Evolutionary conservation across 2,797 vertebrate species (phyloP), one percentile per base, ranked within the genome.

Genomic region (Coregonus suidteri): DNA sequence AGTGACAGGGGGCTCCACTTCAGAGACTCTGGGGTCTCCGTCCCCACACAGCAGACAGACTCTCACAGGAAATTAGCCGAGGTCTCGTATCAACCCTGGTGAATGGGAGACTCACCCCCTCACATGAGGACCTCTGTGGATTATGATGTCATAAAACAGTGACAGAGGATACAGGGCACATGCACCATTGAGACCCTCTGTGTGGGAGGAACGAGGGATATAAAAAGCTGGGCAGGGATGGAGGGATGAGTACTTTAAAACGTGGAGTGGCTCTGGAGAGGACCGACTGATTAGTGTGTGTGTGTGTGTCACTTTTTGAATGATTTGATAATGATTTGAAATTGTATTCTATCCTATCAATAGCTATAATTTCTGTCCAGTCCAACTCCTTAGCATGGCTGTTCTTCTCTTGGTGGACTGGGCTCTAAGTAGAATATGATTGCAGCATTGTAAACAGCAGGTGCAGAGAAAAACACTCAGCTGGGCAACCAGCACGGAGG

Each of bases 11-110:
- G 59, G 59, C 59, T 62, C 20, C 59, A 79, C 71, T 74, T 73
- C 5, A 20, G 18, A 70, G 77, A 78, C 25, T 25, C 71, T 75
- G 7, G 0, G 65, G 77, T 81, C 83, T 68, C 77, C 75, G 64
- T 2, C 7, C 14, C 25, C 41, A 9, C 41, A 47, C 41, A 47
- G 20, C 64, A 25, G 73, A 85, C 37, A 25, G 72, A 30, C 0
- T 1, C 54, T 41, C 41, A 41, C 81, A 81, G 83, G 82, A 91
- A 86, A 90, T 91, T 69, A 84, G 78, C 65, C 65, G 76, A 86
- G 79, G 81, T 77, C 75, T 84, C 82, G 84, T 78, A 75, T 84
- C 80, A 84, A 56, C 65, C 59, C 77, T 2, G 56, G 35, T 64
- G 69, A 68, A 59, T 25, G n/a, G 25, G 37, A 51, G 9, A n/a